Conservation (phyloP, 2,888 invertebrate species). For the Watsonalla binaria region DNA sequence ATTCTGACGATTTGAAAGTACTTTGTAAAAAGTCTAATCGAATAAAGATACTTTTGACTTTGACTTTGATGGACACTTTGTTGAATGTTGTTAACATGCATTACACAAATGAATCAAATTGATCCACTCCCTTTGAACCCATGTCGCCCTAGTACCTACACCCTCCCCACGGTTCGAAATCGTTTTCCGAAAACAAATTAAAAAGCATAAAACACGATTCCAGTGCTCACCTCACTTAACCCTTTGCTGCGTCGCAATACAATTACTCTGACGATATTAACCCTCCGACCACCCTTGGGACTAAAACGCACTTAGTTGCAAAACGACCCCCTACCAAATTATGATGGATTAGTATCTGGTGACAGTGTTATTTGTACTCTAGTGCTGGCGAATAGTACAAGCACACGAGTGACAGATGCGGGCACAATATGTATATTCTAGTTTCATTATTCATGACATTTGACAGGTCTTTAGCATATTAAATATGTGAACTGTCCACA, state of each 20-base stretch:
- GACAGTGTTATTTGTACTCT: slow-evolving; percentile 28
- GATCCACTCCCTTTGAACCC: not conserved
- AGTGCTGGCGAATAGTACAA: slow-evolving; percentile 4
- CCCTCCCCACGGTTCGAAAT: slow-evolving; percentile 27
- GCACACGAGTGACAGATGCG: not conserved
- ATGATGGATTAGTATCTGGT: slow-evolving; percentile 44
- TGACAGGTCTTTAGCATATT: not conserved
- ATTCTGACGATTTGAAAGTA: no score
- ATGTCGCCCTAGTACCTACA: slow-evolving; percentile 14
- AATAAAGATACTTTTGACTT: no score
- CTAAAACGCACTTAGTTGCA: slow-evolving; percentile 38
- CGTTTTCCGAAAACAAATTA: slow-evolving; percentile 63
- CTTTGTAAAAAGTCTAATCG: no score
- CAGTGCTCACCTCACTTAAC: slow-evolving; percentile 58
- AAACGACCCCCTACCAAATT: slow-evolving; percentile 43
- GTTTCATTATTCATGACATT: not conserved
- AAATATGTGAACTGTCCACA: not conserved
- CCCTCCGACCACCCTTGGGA: slow-evolving; percentile 34
- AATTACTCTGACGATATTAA: slow-evolving; percentile 58
- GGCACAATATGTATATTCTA: not conserved
- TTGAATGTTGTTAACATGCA: not conserved
- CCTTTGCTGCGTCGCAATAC: slow-evolving; percentile 53
- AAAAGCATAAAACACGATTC: slow-evolving; percentile 68
- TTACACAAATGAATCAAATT: not conserved
- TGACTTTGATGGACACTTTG: not conserved